Evolutionary conservation across 2,113 vertebrate genomes (phyloP).

Genomic region (Ahaetulla prasina): DNA sequence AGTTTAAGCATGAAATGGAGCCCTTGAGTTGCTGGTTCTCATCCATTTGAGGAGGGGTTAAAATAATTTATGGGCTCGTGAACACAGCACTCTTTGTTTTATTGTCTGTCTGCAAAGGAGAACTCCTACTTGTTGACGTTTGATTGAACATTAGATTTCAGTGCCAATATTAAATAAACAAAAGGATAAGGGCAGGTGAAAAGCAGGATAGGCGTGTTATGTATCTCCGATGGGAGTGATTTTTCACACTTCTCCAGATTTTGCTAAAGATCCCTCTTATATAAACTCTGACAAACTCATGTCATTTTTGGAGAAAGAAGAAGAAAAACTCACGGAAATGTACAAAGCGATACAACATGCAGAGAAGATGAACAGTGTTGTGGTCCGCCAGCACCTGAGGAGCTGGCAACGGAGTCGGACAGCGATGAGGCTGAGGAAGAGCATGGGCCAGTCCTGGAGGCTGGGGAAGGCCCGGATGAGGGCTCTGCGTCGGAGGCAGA

Average conservation of each 20-base stretch:
- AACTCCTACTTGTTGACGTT: constrained; percentile 44
- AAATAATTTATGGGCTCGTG: constrained; percentile 53
- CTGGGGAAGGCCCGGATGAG: no score
- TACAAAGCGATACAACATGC: background rate
- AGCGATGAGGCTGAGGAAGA: no score
- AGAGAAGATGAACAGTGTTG: no score
- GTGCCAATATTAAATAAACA: constrained; percentile 3
- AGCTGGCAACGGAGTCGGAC: no score
- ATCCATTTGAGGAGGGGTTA: constrained; percentile 43
- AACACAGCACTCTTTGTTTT: constrained; percentile 36
- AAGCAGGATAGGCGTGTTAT: constrained; percentile 35
- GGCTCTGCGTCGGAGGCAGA: no score
- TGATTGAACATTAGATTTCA: constrained; percentile 49
- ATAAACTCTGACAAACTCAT: constrained; percentile 39
- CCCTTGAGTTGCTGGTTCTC: constrained; percentile 43
- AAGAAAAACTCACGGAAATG: constrained; percentile 10
- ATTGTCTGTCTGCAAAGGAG: constrained; percentile 27
- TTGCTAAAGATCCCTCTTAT: constrained; percentile 50
- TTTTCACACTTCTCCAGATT: constrained; percentile 62
- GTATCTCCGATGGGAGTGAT: constrained; percentile 57
- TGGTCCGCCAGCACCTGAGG: no score
- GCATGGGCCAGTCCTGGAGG: no score
- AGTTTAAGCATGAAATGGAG: constrained; percentile 23
- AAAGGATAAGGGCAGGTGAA: constrained; percentile 52
- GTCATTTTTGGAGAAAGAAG: constrained; percentile 31